Evolutionary conservation across 2,888 invertebrate genomes (phyloP), one percentile per base, ranked within the genome.

Genomic region (Folsomia manolachei): DNA sequence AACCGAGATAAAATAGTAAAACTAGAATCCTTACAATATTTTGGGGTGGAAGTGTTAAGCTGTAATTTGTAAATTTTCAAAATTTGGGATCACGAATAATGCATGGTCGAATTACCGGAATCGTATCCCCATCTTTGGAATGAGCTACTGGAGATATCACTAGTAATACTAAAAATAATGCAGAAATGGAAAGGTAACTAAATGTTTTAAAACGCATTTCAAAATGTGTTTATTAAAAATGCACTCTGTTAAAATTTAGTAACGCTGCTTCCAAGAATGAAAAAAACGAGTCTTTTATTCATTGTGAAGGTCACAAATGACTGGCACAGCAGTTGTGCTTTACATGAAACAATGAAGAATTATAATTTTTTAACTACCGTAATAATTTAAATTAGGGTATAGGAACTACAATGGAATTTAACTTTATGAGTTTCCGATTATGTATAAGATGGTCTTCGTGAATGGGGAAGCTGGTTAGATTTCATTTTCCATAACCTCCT

Each of bases 401-500:
- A n/a, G n/a, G n/a, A n/a, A n/a, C n/a, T n/a, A n/a, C 39, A 39
- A 39, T 39, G 39, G 39, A 39, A 14, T 39, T 39, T n/a, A n/a
- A n/a, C n/a, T n/a, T n/a, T n/a, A n/a, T n/a, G n/a, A n/a, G n/a
- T n/a, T n/a, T n/a, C n/a, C n/a, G n/a, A n/a, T 39, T 39, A 39
- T 39, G 39, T 39, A 4, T 14, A 39, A 39, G 39, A 39, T 39
- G 14, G 4, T 39, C 4, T 39, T 39, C 39, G 4, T 14, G n/a
- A n/a, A n/a, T n/a, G n/a, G n/a, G n/a, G n/a, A 39, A 39, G 7
- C 39, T 39, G 39, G 7, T 56, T 11, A 9, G 56, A 4, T 56
- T 14, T 64, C 63, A 67, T 63, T 70, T 71, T 21, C 74, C 74
- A 67, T 74, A 66, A 19, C 76, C 67, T 14, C 76, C 72, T 7